Percentiles rank a stretch among this genome's conserved stretches.
phyloP scores from a whole-genome alignment of 2,888 invertebrate genomes.

The Zygaena filipendulae region DNA sequence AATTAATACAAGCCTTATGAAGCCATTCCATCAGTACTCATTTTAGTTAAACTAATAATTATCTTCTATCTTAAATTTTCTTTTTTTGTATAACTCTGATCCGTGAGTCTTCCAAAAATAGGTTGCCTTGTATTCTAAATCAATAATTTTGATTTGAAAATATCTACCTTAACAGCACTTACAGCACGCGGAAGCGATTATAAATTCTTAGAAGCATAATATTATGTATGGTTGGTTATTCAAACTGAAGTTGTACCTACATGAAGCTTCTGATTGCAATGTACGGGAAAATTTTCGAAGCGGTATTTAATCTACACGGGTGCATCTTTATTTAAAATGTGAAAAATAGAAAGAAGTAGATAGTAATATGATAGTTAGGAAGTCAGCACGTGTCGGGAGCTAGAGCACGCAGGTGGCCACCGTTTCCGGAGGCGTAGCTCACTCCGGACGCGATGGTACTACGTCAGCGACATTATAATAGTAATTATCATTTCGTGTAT shows the following conservation, averaged over 20 bases:
- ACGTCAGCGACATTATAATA: conserved; percentile 45
- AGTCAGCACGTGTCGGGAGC: conserved; percentile 61
- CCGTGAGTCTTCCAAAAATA: no score
- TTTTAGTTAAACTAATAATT: conserved; percentile 37
- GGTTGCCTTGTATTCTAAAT: no score
- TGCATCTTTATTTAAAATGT: conserved; percentile 60
- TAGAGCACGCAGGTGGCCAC: conserved; percentile 55
- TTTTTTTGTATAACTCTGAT: no score
- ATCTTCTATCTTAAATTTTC: no score
- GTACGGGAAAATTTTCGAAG: conserved; percentile 46
- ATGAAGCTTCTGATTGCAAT: conserved; percentile 57
- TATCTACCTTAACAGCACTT: conserved; percentile 53
- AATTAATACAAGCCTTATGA: conserved; percentile 52
- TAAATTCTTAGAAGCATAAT: conserved; percentile 46
- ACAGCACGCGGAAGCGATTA: conserved; percentile 54
- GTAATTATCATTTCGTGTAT: conserved; percentile 61
- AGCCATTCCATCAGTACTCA: conserved; percentile 67
- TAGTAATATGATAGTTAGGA: no score
- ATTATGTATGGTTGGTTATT: no score
- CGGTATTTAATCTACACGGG: conserved; percentile 59
- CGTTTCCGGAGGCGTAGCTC: conserved; percentile 44
- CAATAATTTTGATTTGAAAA: no score
- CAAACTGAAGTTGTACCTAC: conserved; percentile 30
- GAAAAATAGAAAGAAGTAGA: conserved; percentile 60
- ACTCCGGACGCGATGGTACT: conserved; percentile 46